Base-by-base conservation (phyloP, 2,797 vertebrate genomes). In the Perodicticus potto region DNA sequence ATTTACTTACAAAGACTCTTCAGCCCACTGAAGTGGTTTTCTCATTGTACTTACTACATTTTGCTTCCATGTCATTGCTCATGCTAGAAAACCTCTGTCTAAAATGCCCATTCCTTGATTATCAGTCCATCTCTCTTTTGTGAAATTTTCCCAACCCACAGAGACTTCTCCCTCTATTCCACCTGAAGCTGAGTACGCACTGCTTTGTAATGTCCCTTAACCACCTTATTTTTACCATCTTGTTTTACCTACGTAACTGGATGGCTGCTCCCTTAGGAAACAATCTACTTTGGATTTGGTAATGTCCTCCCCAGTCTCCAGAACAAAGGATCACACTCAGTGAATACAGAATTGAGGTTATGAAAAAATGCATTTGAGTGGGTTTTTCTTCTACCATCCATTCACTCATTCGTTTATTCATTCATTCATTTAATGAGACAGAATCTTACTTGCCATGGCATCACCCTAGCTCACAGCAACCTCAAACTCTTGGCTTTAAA, bases 1-100 rank as follows among this genome's bases (percentile, higher is more conserved):
- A 59, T 82, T 87, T 34, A 87, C 87, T 84, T 86, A 83, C 27
- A 69, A n/a, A 95, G 69, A 92, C 32, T 90, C 57, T 86, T 63
- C 9, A 3, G 9, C 49, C 67, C 27, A 77, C 8, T 8, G 1
- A 5, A 61, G 22, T 83, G 57, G 37, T 84, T 88, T 93, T 88
- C 81, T 84, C 63, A 70, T 23, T 14, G 14, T 40, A 32, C 57
- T 86, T 34, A 70, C 20, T 45, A 69, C 2, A 32, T 91, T 55
- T 93, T 95, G 59, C 53, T 57, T 92, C 59, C 43, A 81, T 40
- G 22, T 87, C 43, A 61, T 14, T 67, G 12, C 27, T 94, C 49
- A 59, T 29, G n/a, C n/a, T 65, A 49, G 16, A 91, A 45, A 91
- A 92, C 27, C 29, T 70, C 25, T 87, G 37, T n/a, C 77, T 69